Evolutionary conservation across 2,888 invertebrate species (phyloP), one percentile per base, ranked within the genome.

Genomic region (Drosophila nigritarsus): DNA sequence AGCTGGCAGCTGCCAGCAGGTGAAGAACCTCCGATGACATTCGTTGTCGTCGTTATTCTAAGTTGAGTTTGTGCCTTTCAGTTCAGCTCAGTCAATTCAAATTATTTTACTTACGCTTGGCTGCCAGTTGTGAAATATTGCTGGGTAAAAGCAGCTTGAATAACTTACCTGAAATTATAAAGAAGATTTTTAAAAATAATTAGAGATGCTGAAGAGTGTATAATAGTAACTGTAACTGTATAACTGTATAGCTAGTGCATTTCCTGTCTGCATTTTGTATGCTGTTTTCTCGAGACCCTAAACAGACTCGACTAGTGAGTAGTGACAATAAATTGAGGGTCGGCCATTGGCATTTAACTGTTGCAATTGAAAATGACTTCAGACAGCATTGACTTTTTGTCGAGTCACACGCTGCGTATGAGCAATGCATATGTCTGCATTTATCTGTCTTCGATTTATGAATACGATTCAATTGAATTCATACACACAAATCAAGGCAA

Each of bases 1-100:
- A 74, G 49, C 55, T 55, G 32, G 36, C 54, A 51, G 45, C 45
- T 18, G 18, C 8, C 18, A 38, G 8, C 65, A 64, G 82, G 76
- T 87, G 78, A 89, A 89, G 80, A 70, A 84, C 78, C 87, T 78
- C 60, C 65, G 72, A 76, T 77, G 84, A 82, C 89, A 87, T 89
- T 87, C 82, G 65, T 20, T 24, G 20, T 7, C 20, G 40, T 40
- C 36, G 40, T 40, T 29, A 65, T 51, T 61, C 76, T 68, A 54
- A 53, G n/a, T 49, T 55, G 55, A 54, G 71, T 42, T 63, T 49
- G 24, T 20, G 11, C 13, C 38, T 34, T 15, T 5, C 2, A 34
- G 34, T 13, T 34, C 34, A 30, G 9, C 20, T 29, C 20, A 30
- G 58, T 61, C 34, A 54, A 63, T 67, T 63, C 42, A 20, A 63